Conservation (phyloP, 2,797 vertebrate genomes). For the Gymnothorax javanicus region DNA sequence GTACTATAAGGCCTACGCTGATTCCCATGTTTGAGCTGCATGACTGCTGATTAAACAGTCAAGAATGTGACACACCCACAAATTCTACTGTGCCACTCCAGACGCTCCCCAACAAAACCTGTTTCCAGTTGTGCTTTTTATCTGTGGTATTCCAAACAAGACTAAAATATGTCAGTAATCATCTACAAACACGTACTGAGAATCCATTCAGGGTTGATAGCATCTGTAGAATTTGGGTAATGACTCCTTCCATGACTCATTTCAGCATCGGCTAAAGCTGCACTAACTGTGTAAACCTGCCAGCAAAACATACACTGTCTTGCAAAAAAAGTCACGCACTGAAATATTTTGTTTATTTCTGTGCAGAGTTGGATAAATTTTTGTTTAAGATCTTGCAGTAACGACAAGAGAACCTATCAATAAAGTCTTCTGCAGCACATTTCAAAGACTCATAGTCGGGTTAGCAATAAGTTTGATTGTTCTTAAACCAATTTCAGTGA, state of each 20-base stretch:
- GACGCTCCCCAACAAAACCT: constrained; percentile 40
- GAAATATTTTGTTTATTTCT: no score
- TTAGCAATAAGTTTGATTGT: no score
- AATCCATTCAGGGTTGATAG: not conserved
- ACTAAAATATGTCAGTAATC: not conserved
- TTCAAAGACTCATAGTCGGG: no score
- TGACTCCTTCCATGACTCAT: not conserved
- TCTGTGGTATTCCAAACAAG: not conserved
- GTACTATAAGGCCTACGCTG: constrained; percentile 6
- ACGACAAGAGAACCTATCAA: no score
- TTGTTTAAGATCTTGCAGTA: no score
- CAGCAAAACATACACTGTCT: not conserved
- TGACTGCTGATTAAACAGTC: constrained; percentile 45
- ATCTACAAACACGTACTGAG: not conserved
- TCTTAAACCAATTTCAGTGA: no score
- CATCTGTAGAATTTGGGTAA: not conserved
- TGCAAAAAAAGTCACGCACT: no score
- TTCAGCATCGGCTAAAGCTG: not conserved
- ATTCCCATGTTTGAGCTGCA: constrained; percentile 27
- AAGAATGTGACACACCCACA: constrained; percentile 73
- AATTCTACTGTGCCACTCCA: constrained; percentile 48
- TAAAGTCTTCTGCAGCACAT: no score
- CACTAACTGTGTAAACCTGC: not conserved
- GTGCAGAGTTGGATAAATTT: no score
- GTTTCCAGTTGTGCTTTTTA: constrained; percentile 36